Percentiles rank a stretch among this genome's conserved stretches.
phyloP scores from a whole-genome alignment of 2,888 invertebrate species.

The Unio delphinus region DNA sequence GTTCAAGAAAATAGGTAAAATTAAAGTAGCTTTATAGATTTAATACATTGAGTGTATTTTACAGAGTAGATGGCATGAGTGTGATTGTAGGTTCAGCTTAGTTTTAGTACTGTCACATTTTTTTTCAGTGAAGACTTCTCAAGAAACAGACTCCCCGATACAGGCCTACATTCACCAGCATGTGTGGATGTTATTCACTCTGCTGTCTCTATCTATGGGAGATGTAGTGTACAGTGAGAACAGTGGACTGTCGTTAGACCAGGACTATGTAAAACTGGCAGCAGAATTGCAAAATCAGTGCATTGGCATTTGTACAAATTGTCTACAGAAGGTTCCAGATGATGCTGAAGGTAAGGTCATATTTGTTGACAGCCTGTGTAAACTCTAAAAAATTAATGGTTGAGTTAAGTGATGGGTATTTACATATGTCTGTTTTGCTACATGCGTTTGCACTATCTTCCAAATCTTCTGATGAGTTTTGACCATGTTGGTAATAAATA shows the following conservation, averaged over 20 bases:
- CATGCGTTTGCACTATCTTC: no score
- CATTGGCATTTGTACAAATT: constrained; percentile 57
- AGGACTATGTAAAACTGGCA: constrained; percentile 61
- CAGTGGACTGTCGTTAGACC: constrained; percentile 35
- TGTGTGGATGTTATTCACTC: constrained; percentile 67
- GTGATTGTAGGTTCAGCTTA: neutral
- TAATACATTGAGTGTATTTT: neutral
- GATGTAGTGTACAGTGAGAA: constrained; percentile 51
- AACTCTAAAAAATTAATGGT: no score
- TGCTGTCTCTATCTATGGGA: constrained; percentile 63
- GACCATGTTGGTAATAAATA: no score
- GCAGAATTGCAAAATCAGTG: constrained; percentile 62
- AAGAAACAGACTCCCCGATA: constrained; percentile 61
- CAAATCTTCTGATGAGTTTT: no score
- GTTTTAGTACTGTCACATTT: neutral
- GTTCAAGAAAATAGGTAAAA: no score
- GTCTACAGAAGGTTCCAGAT: constrained; percentile 57
- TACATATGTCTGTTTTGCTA: no score
- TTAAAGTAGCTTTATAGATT: neutral
- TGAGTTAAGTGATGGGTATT: no score
- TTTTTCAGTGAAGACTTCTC: constrained; percentile 58
- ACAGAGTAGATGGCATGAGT: neutral
- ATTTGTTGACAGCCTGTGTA: no score
- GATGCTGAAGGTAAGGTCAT: constrained; percentile 52
- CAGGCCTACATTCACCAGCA: constrained; percentile 70